These are phyloP conservation scores for Ciona savignyi DNA, from an alignment of 23 tunicate species.

Conservation along the genomic window DNA sequence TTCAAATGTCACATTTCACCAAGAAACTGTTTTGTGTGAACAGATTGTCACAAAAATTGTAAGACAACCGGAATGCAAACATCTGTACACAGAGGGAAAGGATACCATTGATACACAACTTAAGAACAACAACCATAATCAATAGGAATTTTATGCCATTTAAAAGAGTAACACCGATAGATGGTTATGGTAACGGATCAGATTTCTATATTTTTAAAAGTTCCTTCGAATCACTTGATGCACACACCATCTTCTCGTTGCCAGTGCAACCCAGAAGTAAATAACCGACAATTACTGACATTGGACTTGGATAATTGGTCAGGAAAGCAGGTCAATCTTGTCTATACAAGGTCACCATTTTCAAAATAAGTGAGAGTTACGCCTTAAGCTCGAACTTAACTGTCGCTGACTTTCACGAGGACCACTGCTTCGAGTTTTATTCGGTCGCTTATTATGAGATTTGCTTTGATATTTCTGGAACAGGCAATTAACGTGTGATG, in stretches of 20 bases:
- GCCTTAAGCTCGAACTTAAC: background rate
- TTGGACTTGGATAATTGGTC: background rate
- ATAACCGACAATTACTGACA: background rate
- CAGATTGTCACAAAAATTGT: too few species aligned
- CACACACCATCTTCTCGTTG: background rate
- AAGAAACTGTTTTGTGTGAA: too few species aligned
- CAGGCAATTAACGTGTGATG: background rate
- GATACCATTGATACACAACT: too few species aligned
- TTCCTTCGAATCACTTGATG: too few species aligned
- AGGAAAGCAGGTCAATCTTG: background rate
- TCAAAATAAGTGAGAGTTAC: background rate
- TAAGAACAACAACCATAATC: too few species aligned
- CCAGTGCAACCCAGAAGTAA: background rate
- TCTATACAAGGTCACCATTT: background rate
- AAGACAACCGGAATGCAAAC: too few species aligned
- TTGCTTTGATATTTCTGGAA: background rate
- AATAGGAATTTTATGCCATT: too few species aligned
- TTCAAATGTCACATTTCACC: too few species aligned
- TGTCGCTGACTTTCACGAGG: background rate
- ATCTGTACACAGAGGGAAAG: too few species aligned
- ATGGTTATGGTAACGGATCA: too few species aligned
- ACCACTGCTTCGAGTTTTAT: background rate
- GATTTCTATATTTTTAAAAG: too few species aligned
- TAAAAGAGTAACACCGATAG: too few species aligned
- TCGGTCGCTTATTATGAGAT: background rate